Evolutionary conservation across 2,113 vertebrate genomes (phyloP).

Genomic region (Paramisgurnus dabryanus): DNA sequence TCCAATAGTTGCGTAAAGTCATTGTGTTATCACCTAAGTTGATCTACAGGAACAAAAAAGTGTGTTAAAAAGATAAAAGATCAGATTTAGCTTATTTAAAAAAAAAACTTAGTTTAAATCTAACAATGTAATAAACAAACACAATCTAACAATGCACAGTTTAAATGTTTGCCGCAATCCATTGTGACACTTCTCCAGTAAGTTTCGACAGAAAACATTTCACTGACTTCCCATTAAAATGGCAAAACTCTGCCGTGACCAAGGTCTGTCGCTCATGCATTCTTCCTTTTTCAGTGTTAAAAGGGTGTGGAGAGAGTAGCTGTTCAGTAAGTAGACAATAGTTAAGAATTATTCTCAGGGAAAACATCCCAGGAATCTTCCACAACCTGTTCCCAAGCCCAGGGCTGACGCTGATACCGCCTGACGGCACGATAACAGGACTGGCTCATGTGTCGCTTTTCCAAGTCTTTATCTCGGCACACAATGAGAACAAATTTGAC

Average conservation of each 20-base stretch:
- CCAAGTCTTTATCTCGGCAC: constrained; percentile 45
- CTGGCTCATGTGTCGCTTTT: constrained; percentile 70
- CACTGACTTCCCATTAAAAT: constrained; percentile 29
- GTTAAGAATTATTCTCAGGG: constrained; percentile 69
- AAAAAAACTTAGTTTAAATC: too few species aligned
- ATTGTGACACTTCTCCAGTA: constrained; percentile 23
- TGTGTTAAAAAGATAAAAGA: too few species aligned
- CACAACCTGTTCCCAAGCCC: constrained; percentile 73
- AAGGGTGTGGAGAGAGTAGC: constrained; percentile 59
- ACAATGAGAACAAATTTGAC: neutral
- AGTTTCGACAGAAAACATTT: constrained; percentile 18
- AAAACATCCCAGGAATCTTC: constrained; percentile 77
- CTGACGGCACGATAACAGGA: constrained; percentile 50
- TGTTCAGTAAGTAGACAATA: constrained; percentile 61
- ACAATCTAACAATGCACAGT: too few species aligned
- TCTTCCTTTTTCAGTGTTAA: constrained; percentile 47
- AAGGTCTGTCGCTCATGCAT: neutral
- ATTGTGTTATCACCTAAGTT: too few species aligned
- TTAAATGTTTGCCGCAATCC: neutral
- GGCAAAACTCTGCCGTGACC: constrained; percentile 20
- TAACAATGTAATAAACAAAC: too few species aligned
- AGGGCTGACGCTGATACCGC: constrained; percentile 53
- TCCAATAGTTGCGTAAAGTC: too few species aligned
- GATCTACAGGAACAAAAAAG: too few species aligned
- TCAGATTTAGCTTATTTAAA: too few species aligned